phyloP scores from a whole-genome alignment of 2,797 vertebrate genomes.

The Poeciliopsis gracilis region DNA sequence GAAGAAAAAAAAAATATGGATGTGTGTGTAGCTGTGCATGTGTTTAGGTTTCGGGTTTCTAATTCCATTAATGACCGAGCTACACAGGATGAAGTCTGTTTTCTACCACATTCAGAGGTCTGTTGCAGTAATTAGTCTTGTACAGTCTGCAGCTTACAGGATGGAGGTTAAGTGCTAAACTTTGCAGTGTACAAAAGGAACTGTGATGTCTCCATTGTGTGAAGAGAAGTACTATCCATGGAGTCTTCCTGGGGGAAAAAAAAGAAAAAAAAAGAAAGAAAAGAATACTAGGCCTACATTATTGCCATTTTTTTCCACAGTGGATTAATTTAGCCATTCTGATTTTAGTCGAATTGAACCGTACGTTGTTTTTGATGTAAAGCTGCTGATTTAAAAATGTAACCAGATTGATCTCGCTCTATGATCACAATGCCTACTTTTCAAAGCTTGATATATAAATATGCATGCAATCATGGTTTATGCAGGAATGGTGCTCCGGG shows the following conservation, averaged over 20 bases:
- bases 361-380: neutral
- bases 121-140: constrained; percentile 46
- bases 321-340: neutral
- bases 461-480: too few species aligned
- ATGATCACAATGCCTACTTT: too few species aligned
- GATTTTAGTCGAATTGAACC: constrained; percentile 3
- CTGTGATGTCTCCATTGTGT: neutral
- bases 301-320: neutral
- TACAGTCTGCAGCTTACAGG: constrained; percentile 31
- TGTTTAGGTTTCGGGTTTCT: constrained; percentile 38
- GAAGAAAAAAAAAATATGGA: constrained; percentile 43
- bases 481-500: too few species aligned
- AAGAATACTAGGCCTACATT: neutral
- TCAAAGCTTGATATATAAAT: too few species aligned
- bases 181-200: constrained; percentile 21
- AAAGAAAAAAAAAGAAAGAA: constrained; percentile 1
- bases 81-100: constrained; percentile 48
- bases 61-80: constrained; percentile 53
- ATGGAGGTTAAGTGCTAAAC: constrained; percentile 29
- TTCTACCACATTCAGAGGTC: constrained; percentile 37
- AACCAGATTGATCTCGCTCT: too few species aligned
- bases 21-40: constrained; percentile 19
- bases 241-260: neutral
- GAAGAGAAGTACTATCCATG: constrained; percentile 7
- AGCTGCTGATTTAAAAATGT: neutral